These are phyloP conservation scores for Gallirallus australis DNA, from an alignment of 2,797 vertebrate species.

Conservation along the genomic window DNA sequence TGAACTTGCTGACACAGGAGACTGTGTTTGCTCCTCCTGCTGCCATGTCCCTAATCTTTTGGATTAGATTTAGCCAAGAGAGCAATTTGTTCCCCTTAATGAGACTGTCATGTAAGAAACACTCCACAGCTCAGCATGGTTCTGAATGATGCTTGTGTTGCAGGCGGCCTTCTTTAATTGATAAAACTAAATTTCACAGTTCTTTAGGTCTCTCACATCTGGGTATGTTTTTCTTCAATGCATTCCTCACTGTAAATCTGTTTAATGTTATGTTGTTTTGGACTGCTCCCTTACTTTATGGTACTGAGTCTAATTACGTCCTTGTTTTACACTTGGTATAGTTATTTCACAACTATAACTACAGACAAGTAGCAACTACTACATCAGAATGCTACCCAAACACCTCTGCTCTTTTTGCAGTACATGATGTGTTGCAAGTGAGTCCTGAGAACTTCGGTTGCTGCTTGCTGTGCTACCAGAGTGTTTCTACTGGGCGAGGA, in stretches of 20 bases:
- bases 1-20: background rate
- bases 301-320: background rate
- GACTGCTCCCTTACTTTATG: background rate
- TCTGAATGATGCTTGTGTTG: background rate
- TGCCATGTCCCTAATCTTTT: background rate
- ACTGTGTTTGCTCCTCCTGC: background rate
- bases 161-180: background rate
- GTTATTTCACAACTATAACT: background rate
- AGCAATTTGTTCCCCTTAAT: background rate
- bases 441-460: background rate
- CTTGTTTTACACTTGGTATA: background rate
- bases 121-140: background rate
- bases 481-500: background rate
- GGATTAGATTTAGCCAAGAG: background rate
- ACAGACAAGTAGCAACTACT: background rate
- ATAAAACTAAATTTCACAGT: background rate
- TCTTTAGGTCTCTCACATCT: background rate
- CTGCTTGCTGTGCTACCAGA: background rate
- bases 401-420: background rate
- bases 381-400: background rate
- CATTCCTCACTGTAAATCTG: background rate
- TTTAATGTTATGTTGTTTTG: background rate
- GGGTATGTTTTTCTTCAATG: background rate
- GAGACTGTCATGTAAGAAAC: background rate
- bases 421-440: fast-evolving